These are phyloP conservation scores for Eulemur macaco DNA, from an alignment of 2,113 vertebrate species.

Conservation along the genomic window DNA sequence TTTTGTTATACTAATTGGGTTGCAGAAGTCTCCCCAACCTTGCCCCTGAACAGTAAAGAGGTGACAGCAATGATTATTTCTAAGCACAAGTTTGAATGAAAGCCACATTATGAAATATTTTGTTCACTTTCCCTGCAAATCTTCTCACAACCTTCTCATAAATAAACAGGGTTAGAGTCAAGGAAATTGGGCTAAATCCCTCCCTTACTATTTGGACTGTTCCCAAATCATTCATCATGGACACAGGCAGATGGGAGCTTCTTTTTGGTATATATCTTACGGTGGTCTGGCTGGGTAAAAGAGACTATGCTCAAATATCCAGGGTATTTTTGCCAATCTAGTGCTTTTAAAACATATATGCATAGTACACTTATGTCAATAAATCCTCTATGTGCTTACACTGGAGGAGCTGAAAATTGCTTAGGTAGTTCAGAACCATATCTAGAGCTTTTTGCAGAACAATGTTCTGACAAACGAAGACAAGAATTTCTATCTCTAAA, in stretches of 20 bases:
- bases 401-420: background rate
- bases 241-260: constrained; percentile 40
- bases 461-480: background rate
- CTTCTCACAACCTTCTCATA: constrained; percentile 73
- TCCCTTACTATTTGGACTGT: constrained; percentile 50
- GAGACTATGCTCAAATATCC: background rate
- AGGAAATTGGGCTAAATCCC: constrained; percentile 71
- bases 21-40: background rate
- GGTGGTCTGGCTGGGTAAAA: constrained; percentile 41
- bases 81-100: constrained; percentile 62
- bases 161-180: constrained; percentile 71
- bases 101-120: constrained; percentile 62
- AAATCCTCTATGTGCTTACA: constrained; percentile 4
- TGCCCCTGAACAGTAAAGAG: background rate
- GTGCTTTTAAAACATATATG: background rate
- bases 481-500: background rate
- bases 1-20: background rate
- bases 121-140: constrained; percentile 59
- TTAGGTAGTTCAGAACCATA: background rate
- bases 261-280: constrained; percentile 50
- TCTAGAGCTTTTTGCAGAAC: background rate
- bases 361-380: background rate
- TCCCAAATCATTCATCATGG: constrained; percentile 68
- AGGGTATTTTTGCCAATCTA: constrained; percentile 21
- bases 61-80: constrained; percentile 42